These are phyloP conservation scores for Corticium candelabrum DNA, from an alignment of 37 sponge, comb jelly and placozoan genomes.

Conservation along the genomic window DNA sequence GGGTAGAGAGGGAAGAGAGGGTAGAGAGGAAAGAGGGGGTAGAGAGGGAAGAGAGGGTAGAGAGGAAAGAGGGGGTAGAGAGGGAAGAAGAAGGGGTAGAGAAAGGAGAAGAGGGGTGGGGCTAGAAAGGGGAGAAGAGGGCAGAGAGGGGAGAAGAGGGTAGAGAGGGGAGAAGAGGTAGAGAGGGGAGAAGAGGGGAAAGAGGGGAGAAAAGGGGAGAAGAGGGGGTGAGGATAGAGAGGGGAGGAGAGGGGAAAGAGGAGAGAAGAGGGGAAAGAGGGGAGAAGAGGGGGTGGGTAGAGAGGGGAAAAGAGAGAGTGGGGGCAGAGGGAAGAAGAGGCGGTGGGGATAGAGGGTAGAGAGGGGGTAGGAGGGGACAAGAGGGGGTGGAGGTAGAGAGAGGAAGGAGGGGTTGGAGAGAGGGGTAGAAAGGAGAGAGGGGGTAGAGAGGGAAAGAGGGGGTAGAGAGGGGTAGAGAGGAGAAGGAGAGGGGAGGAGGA, in stretches of 20 bases:
- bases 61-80: not conserved
- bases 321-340: not conserved
- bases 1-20: not conserved
- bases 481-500: too few relatives aligned
- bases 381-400: not conserved
- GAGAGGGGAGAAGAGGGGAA: not conserved
- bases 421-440: not conserved
- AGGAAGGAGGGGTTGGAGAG: not conserved
- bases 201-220: not conserved
- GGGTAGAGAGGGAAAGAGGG: too few relatives aligned
- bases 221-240: not conserved
- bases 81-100: not conserved
- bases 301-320: not conserved
- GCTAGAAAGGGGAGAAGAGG: not conserved
- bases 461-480: too few relatives aligned
- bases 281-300: not conserved
- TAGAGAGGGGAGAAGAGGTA: not conserved
- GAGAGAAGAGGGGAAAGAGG: not conserved
- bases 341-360: not conserved
- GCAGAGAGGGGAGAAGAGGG: not conserved
- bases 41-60: not conserved
- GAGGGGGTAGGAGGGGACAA: not conserved
- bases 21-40: not conserved
- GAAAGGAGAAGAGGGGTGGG: not conserved
- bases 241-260: not conserved